Base-by-base conservation (phyloP, 1,140 invertebrate species). In the Pygmarrhopalites habei region DNA sequence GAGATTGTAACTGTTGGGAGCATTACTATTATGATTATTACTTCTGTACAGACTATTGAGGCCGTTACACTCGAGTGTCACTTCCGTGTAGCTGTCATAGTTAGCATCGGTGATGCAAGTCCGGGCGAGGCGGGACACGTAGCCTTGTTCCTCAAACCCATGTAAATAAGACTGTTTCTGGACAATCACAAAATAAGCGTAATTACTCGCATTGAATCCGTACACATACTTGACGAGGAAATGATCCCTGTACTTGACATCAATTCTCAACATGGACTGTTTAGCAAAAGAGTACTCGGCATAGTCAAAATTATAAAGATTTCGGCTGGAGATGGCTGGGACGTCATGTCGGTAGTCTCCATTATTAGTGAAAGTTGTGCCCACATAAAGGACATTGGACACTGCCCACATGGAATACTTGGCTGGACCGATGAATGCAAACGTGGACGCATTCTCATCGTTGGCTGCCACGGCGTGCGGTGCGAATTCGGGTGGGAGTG, bases 31-130 rank as follows among this genome's bases (percentile, higher is more conserved):
- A 0, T 75, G 76, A 39, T 72, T 70, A 56, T 56, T 56, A 41
- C 53, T 56, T 35, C 53, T 3, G 19, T 56, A 56, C 15, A 35
- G 15, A 56, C 76, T 76, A n/a, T 75, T 64, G n/a, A 78, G 76
- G 0, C 84, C 83, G 51, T 81, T 77, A 73, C 94, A 97, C 74
- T 92, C 85, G 25, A 97, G 77, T 2, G 92, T 94, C 28, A 96
- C 88, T 79, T 98, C 95, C 0, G 91, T 92, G 75, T 98, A 98
- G 74, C 87, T 90, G 73, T 95, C 90, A 75, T 94, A 97, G 74
- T 92, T 92, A 1, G 88, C 82, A 79, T 98, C 95, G 68, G 86
- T 89, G 29, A 95, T 91, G 77, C 95, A 98, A 51, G 90, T 91
- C 17, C 94, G 81, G 0, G 92, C 89, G 64, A 97, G 77, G 28